Evolutionary conservation across 2,888 invertebrate genomes (phyloP), one percentile per base, ranked within the genome.

Genomic region (Plutella xylostella): DNA sequence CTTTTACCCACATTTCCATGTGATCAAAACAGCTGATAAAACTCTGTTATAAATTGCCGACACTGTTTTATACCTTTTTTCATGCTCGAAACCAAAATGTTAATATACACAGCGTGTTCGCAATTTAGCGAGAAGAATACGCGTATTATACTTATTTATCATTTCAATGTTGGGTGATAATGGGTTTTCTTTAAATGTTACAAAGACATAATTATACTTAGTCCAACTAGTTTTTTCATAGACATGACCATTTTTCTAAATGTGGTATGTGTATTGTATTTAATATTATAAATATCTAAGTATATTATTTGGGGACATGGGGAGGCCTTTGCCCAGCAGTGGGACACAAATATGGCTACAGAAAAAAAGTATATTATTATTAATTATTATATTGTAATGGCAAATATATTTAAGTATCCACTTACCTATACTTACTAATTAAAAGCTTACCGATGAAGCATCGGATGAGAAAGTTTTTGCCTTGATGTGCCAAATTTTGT

Each of bases 1-100:
- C 53, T 56, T 52, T 57, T 54, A 59, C 51, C 49, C 48, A 47
- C 53, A 52, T 58, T 56, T 51, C 55, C 51, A 55, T 55, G 55
- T 55, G 62, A 65, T 66, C 56, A 38, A 30, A 55, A 56, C 51
- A 53, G 46, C 46, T 49, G 66, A 68, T 67, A 56, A 57, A 45
- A 46, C 49, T 54, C 54, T 59, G 55, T 63, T 60, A 61, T 65
- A 61, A 61, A 60, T 60, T 51, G 57, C 59, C 56, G 58, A 58
- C 61, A 57, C 48, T 53, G 54, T 58, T 61, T 55, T 56, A 56
- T 56, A 51, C 51, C 45, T 51, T 50, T 54, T 57, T 56, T 58
- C 57, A 50, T 50, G 49, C 47, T 49, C 55, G 45, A 48, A 49
- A 51, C 55, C 53, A 50, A 51, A 61, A 57, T 48, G 38, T 51